These are phyloP conservation scores for Rhinella marina DNA, from an alignment of 2,797 vertebrate genomes.

Conservation along the genomic window DNA sequence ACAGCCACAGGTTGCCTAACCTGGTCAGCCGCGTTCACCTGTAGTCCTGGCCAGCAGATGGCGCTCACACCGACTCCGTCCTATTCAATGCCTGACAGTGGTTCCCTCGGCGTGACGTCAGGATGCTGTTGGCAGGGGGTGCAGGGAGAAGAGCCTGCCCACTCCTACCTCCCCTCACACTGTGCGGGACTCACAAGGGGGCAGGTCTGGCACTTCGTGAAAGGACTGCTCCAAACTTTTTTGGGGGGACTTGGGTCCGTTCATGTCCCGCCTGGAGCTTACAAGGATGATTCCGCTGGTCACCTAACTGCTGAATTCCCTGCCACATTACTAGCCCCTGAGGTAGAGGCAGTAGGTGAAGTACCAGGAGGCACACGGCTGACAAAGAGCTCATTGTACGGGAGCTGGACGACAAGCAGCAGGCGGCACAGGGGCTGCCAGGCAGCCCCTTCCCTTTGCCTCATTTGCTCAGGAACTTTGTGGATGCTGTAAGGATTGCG, in stretches of 20 bases:
- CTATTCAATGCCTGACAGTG: background rate
- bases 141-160: slow-evolving; percentile 55
- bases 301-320: background rate
- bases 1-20: background rate
- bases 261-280: slow-evolving; percentile 11
- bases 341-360: slow-evolving; percentile 40
- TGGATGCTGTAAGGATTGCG: slow-evolving; percentile 36
- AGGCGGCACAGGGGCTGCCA: slow-evolving; percentile 52
- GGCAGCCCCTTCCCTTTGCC: slow-evolving; percentile 16
- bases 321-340: background rate
- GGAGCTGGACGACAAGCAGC: slow-evolving; percentile 37
- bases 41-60: slow-evolving; percentile 34
- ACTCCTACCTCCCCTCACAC: slow-evolving; percentile 50
- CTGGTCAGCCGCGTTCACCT: background rate
- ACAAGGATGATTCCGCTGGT: slow-evolving; percentile 31
- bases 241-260: background rate
- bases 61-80: slow-evolving; percentile 14
- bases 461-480: slow-evolving; percentile 31
- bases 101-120: slow-evolving; percentile 54
- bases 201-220: slow-evolving; percentile 50
- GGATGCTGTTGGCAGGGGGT: slow-evolving; percentile 59
- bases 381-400: slow-evolving; percentile 62
- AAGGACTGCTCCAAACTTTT: slow-evolving; percentile 44
- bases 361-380: slow-evolving; percentile 22
- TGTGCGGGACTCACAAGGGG: slow-evolving; percentile 52